Conservation (phyloP, 2,888 invertebrate genomes). For the Frankliniella intonsa region DNA sequence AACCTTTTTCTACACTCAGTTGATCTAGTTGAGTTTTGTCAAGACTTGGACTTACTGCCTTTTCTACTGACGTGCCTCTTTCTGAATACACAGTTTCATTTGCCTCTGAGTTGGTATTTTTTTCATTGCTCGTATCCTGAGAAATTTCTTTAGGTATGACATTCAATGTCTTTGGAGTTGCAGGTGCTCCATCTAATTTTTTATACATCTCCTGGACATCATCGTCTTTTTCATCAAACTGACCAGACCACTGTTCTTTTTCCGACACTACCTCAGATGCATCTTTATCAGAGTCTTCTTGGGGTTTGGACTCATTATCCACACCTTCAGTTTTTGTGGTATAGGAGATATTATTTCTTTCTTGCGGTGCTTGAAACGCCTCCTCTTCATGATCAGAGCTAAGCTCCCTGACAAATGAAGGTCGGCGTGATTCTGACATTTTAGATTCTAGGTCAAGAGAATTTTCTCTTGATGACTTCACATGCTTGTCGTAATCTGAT, state of each 20-base stretch:
- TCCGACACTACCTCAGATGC: not conserved
- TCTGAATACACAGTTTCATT: not conserved
- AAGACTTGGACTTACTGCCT: no score
- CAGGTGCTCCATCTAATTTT: not conserved
- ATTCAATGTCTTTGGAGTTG: not conserved
- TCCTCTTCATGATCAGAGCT: not conserved
- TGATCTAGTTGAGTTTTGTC: no score
- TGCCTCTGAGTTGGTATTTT: not conserved
- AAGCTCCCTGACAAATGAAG: not conserved
- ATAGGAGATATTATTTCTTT: not conserved
- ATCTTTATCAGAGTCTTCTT: not conserved
- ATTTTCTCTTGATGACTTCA: not conserved
- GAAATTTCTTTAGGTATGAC: not conserved
- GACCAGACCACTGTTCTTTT: conserved; percentile 3
- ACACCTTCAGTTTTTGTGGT: not conserved
- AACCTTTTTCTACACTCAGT: no score
- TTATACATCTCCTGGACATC: not conserved
- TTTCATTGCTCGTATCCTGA: not conserved
- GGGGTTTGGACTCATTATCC: not conserved
- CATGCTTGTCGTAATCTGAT: not conserved
- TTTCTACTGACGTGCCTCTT: no score
- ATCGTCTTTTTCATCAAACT: not conserved
- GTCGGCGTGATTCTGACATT: not conserved
- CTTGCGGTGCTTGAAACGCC: not conserved
- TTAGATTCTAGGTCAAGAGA: not conserved